Conservation (phyloP, 2,797 vertebrate species). For the Mionectes olivaceus region DNA sequence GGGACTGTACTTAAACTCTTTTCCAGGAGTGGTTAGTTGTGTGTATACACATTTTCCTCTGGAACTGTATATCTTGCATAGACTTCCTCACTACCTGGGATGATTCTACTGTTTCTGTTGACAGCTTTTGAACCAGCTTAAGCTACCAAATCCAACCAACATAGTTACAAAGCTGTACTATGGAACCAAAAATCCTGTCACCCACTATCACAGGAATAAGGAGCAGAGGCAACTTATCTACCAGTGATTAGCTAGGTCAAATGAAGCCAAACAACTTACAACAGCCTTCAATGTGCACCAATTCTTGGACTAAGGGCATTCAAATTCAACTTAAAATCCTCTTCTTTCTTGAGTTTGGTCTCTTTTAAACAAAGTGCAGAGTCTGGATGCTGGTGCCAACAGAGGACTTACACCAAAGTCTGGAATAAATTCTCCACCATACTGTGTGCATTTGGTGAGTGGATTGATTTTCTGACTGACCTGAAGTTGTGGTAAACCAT, state of each 20-base stretch:
- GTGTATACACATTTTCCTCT: neutral
- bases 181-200: neutral
- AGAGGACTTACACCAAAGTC: neutral
- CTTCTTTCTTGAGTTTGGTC: neutral
- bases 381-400: neutral
- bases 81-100: neutral
- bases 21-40: neutral
- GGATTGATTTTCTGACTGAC: neutral
- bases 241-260: neutral
- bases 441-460: neutral
- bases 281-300: neutral
- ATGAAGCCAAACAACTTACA: neutral
- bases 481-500: neutral
- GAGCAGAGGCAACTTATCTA: neutral
- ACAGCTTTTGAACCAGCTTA: neutral
- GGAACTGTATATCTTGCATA: neutral
- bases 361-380: neutral
- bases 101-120: neutral
- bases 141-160: neutral
- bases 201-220: neutral
- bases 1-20: neutral
- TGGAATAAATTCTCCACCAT: neutral
- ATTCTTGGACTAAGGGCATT: neutral
- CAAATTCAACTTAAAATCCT: neutral
- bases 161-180: neutral